Base-by-base conservation (phyloP, 2,888 invertebrate genomes). In the Ctena decussata region DNA sequence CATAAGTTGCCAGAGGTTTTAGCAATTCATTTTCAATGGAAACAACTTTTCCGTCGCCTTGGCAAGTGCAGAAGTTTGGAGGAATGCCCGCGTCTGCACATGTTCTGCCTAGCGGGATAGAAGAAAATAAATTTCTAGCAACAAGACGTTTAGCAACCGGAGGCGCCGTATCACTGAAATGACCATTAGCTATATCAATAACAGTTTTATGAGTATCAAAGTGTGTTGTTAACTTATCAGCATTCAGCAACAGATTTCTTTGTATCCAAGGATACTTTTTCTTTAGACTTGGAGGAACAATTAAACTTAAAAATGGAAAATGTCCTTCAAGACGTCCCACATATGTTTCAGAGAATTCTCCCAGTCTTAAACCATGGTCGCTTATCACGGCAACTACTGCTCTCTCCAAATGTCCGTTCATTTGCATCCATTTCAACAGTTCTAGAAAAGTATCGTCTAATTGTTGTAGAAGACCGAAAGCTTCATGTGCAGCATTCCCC, bases 201-300 rank as follows among this genome's bases (percentile, higher is more conserved):
- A 99, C 95, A 0, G 98, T 98, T 87, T 97, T 97, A 95, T 98
- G 97, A 11, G 98, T 96, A 95, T 98, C 98, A 94, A 97, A 98
- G 0, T 98, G 98, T 0, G 98, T 98, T 0, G 98, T 97, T 30
- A 98, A 96, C 76, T 97, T 91, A n/a, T 92, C 85, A 0, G 97
- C 96, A 94, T 98, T 98, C 53, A 93, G 94, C 84, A 96, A 96
- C 49, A 98, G 95, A 95, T 97, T 98, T 0, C 96, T 93, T 88
- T 97, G 96, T 0, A 97, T 97, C 18, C 96, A 89, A 0, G 97
- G 96, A 95, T 97, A 97, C 76, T 96, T 96, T 18, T 96, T 94
- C 86, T 96, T 96, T 96, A 98, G 98, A 96, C 97, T 97, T 18
- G 96, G 95, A 0, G 99, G 99, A 82, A 98, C 95, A 8, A 97